Percentiles rank a stretch among this genome's conserved stretches.
phyloP scores from a whole-genome alignment of 2,113 vertebrate genomes.

The Chrysemys picta region DNA sequence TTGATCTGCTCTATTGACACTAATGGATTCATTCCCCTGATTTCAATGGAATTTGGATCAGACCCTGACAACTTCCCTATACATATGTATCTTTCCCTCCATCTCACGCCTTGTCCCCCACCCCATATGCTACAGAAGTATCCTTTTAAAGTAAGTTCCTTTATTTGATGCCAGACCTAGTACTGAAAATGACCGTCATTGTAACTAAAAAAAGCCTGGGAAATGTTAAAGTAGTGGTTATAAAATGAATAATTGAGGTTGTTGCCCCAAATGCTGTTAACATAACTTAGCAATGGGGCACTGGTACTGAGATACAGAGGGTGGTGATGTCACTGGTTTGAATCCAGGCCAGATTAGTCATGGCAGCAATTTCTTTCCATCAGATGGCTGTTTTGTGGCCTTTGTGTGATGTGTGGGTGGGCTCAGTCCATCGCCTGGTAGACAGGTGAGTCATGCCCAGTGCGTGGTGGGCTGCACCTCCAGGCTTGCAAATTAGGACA shows the following conservation, averaged over 20 bases:
- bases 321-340: not conserved
- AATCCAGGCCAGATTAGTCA: not conserved
- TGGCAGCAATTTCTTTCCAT: not conserved
- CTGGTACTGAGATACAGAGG: not conserved
- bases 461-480: not conserved
- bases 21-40: not conserved
- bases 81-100: not conserved
- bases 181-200: not conserved
- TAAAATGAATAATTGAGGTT: not conserved
- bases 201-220: not conserved
- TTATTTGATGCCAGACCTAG: not conserved
- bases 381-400: not conserved
- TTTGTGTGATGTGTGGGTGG: not conserved
- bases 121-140: not conserved
- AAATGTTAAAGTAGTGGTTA: accelerated
- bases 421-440: not conserved
- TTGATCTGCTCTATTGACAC: not conserved
- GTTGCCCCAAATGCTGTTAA: not conserved
- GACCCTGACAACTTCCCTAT: accelerated
- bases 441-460: not conserved
- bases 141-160: not conserved
- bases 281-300: not conserved
- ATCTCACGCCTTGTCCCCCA: not conserved
- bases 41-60: not conserved
- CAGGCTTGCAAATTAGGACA: not conserved